These are phyloP conservation scores for Lycia hirtaria DNA, from an alignment of 2,888 invertebrate species.

Conservation along the genomic window DNA sequence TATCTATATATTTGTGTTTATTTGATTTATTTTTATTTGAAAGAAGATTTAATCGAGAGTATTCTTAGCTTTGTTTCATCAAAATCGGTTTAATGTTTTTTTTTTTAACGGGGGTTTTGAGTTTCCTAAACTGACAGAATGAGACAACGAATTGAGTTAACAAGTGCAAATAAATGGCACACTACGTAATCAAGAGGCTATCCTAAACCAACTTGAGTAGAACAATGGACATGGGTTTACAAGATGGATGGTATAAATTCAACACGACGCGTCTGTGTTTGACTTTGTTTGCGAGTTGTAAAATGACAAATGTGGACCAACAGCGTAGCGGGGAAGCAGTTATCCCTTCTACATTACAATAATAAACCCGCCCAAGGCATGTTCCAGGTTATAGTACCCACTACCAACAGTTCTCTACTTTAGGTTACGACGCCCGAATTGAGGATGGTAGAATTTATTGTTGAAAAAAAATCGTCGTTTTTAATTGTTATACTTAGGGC, in stretches of 20 bases:
- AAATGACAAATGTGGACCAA: conserved; percentile 20
- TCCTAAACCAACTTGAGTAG: conserved; percentile 4
- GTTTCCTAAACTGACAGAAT: too few species aligned
- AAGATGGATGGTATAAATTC: conserved; percentile 18
- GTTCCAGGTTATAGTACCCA: conserved; percentile 12
- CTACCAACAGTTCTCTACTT: neutral
- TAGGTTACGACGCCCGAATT: neutral
- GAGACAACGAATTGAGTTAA: neutral
- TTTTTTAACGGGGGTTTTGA: too few species aligned
- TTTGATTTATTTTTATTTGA: too few species aligned
- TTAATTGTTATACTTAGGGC: too few species aligned
- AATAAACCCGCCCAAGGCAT: conserved; percentile 5
- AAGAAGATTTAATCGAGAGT: too few species aligned
- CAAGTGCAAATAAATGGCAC: neutral
- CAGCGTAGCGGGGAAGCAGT: conserved; percentile 5
- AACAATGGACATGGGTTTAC: conserved; percentile 3
- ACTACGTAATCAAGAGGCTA: conserved; percentile 4
- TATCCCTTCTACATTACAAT: conserved; percentile 12
- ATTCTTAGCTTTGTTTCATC: too few species aligned
- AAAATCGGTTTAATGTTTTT: too few species aligned
- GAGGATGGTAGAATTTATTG: neutral
- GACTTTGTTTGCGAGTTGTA: conserved; percentile 17
- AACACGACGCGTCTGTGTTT: conserved; percentile 8
- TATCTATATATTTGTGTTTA: too few species aligned
- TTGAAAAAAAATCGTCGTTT: neutral